Evolutionary conservation across 2,888 invertebrate species (phyloP).

Genomic region (Trissoscelio sp.): DNA sequence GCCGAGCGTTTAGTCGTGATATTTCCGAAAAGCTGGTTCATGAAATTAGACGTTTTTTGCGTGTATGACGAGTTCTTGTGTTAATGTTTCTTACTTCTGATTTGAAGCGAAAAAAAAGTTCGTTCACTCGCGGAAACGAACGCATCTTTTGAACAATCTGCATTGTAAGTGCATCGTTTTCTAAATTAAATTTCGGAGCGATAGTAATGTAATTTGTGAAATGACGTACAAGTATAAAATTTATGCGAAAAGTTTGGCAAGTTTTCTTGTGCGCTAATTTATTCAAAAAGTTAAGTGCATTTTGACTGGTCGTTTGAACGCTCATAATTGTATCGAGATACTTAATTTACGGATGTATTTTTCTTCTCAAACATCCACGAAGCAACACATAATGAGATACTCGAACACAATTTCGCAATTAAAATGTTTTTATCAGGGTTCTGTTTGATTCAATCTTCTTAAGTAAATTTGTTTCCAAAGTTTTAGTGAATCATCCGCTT

Average conservation of each 20-base stretch:
- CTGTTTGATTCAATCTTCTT: neutral
- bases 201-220: slow-evolving; percentile 48
- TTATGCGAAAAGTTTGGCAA: slow-evolving; percentile 52
- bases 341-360: slow-evolving; percentile 18
- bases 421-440: slow-evolving; percentile 1
- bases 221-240: slow-evolving; percentile 33
- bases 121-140: neutral
- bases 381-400: neutral
- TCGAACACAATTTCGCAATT: slow-evolving; percentile 17
- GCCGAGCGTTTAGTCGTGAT: neutral
- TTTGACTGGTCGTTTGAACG: slow-evolving; percentile 31
- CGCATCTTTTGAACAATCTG: slow-evolving; percentile 22
- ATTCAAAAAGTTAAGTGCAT: slow-evolving; percentile 53
- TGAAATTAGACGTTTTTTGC: neutral
- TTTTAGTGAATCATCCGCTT: too few species aligned
- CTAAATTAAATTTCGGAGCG: slow-evolving; percentile 45
- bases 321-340: slow-evolving; percentile 41
- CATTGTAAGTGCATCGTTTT: slow-evolving; percentile 27
- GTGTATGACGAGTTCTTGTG: neutral
- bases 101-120: neutral
- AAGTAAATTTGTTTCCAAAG: too few species aligned
- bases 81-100: neutral
- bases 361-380: slow-evolving; percentile 1
- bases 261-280: slow-evolving; percentile 45
- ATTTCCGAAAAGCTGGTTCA: neutral